phyloP scores from a whole-genome alignment of 2,797 vertebrate species.

The Graptemys geographica region DNA sequence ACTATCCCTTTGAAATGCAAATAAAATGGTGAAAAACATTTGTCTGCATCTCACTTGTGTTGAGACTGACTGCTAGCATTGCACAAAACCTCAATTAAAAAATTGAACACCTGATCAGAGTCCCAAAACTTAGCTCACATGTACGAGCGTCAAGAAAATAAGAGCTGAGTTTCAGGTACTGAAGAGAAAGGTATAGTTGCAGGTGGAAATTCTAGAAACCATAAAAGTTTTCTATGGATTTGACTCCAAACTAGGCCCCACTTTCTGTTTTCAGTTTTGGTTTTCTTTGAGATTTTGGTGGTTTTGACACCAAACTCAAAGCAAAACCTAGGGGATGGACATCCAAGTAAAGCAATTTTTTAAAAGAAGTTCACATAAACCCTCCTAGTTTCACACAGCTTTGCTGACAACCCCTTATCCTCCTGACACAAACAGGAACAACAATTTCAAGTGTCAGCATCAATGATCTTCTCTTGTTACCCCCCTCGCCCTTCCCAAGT shows the following conservation, averaged over 20 bases:
- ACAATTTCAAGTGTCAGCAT: not conserved
- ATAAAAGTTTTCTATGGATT: not conserved
- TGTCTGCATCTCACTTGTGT: not conserved
- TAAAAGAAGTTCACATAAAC: not conserved
- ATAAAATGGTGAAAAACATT: not conserved
- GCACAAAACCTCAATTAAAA: not conserved
- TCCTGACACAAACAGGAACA: not conserved
- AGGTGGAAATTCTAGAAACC: not conserved
- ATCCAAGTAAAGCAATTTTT: not conserved
- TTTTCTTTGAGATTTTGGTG: not conserved
- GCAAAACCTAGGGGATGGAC: not conserved
- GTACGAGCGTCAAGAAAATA: not conserved
- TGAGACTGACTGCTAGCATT: not conserved
- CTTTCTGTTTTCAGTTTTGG: not conserved
- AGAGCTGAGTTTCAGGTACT: not conserved
- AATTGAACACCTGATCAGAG: not conserved
- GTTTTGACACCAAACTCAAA: not conserved
- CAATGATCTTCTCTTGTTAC: constrained; percentile 25
- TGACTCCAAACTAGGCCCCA: not conserved
- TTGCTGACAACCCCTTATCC: not conserved
- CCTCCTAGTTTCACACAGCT: not conserved
- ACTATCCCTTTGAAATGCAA: not conserved
- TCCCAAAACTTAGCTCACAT: not conserved
- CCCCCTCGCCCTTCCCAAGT: not conserved
- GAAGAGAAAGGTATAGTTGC: not conserved